Conservation (phyloP, 2,113 vertebrate species). For the Cryptotis parvus region DNA sequence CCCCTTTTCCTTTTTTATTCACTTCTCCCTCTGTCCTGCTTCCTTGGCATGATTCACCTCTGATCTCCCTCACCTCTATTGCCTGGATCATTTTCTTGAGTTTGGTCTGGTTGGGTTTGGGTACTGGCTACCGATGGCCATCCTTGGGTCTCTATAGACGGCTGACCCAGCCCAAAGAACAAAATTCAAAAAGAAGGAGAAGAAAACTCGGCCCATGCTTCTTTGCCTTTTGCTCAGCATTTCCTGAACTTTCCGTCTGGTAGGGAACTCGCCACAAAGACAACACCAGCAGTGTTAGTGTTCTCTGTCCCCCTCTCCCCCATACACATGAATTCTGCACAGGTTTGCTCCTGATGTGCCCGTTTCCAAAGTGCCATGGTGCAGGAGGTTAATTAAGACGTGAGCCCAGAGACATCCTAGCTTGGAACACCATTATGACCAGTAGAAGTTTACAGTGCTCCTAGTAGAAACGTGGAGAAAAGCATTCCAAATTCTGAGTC, state of each 20-base stretch:
- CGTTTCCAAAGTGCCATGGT: background rate
- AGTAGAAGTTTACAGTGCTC: background rate
- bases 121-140: background rate
- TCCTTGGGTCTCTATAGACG: background rate
- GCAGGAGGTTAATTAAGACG: background rate
- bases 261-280: accelerated
- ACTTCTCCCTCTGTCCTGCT: background rate
- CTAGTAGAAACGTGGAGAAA: background rate
- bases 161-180: background rate
- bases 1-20: too few relatives aligned
- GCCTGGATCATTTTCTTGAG: background rate
- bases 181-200: background rate
- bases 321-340: background rate
- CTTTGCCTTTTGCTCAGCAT: background rate
- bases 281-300: accelerated
- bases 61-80: background rate
- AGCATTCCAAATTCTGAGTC: background rate
- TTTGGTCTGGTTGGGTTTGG: background rate
- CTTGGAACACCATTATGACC: background rate
- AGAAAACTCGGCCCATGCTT: background rate
- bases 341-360: accelerated
- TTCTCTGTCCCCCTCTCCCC: accelerated
- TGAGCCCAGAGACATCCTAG: background rate
- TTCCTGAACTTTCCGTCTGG: accelerated
- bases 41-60: background rate